Percentiles rank a stretch among this genome's conserved stretches.
phyloP scores from a whole-genome alignment of 2,797 vertebrate species.

The Hapalemur alaotrensis region DNA sequence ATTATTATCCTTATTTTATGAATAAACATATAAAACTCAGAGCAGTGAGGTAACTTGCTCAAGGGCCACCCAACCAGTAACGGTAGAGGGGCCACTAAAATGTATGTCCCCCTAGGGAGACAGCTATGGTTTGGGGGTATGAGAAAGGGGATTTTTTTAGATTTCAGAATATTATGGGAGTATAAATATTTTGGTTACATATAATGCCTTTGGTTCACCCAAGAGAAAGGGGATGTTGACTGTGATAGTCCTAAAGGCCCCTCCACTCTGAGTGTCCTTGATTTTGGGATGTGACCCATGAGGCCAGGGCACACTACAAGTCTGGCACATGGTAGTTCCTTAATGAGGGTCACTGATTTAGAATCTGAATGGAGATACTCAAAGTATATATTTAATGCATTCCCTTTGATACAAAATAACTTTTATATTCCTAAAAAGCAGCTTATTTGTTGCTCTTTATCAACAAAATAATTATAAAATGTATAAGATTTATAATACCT shows the following conservation, averaged over 20 bases:
- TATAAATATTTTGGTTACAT: too few species aligned
- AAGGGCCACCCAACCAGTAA: background rate
- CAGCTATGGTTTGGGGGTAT: background rate
- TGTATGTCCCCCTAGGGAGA: background rate
- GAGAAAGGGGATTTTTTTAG: background rate
- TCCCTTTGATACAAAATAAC: slow-evolving; percentile 19
- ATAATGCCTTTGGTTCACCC: too few species aligned
- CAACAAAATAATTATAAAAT: background rate
- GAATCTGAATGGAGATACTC: background rate
- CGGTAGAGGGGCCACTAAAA: background rate
- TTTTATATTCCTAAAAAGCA: background rate
- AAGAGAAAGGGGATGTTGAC: background rate
- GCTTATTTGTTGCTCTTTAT: background rate
- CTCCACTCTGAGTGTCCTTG: background rate
- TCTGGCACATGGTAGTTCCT: background rate
- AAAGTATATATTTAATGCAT: background rate
- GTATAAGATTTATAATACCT: background rate
- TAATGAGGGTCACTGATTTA: background rate
- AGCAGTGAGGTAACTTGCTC: background rate
- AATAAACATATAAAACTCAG: background rate
- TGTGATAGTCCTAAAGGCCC: too few species aligned
- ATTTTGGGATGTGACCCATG: background rate
- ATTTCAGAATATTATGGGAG: too few species aligned
- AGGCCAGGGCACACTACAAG: too few species aligned
- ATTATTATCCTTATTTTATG: background rate